Evolutionary conservation across 2,797 vertebrate species (phyloP).

Genomic region (Catostomus latipinnis): DNA sequence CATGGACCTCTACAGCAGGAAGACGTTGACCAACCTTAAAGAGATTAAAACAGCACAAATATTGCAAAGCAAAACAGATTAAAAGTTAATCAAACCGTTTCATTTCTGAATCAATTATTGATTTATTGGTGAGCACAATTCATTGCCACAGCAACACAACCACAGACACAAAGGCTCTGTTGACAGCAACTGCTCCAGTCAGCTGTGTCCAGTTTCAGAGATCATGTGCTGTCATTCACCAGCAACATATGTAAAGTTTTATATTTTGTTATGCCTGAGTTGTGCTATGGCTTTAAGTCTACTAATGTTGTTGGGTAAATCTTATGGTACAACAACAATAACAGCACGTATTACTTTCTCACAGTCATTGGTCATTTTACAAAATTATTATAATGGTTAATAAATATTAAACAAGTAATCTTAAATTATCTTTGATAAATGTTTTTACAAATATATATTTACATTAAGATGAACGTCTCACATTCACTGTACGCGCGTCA

Average conservation of each 20-base stretch:
- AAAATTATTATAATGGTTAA: too few species aligned
- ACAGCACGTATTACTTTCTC: too few species aligned
- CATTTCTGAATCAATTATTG: background rate
- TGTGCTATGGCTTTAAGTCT: too few species aligned
- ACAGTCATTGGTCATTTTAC: too few species aligned
- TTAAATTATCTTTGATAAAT: too few species aligned
- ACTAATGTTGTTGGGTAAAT: too few species aligned
- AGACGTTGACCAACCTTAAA: conserved; percentile 83
- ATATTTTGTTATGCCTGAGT: too few species aligned
- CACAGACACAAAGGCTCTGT: background rate
- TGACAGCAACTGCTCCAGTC: background rate
- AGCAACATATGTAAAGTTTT: background rate
- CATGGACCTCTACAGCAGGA: conserved; percentile 84
- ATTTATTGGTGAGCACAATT: background rate
- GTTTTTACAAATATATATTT: too few species aligned
- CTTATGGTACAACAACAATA: too few species aligned
- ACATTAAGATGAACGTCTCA: too few species aligned
- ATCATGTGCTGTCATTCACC: background rate
- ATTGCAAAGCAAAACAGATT: background rate
- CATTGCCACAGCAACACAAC: background rate
- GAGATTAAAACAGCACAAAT: background rate
- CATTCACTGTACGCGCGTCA: too few species aligned
- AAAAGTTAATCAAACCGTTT: background rate
- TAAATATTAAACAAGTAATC: too few species aligned
- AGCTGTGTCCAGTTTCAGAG: background rate